phyloP scores from a whole-genome alignment of 2,797 vertebrate species.

The Clarias laeviceps region DNA sequence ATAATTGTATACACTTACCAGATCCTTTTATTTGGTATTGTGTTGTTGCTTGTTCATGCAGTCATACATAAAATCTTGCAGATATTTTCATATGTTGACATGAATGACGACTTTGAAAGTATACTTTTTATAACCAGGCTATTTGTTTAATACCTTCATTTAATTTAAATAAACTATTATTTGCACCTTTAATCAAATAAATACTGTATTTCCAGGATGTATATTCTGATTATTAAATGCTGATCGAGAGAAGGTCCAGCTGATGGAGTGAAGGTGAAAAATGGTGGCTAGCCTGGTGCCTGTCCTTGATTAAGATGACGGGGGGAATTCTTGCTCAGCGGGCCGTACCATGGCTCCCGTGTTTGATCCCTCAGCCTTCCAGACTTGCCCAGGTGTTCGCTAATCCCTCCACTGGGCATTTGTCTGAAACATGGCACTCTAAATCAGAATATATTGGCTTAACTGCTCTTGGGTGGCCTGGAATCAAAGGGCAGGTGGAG shows the following conservation, averaged over 20 bases:
- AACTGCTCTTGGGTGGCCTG: conserved; percentile 25
- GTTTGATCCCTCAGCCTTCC: conserved; percentile 65
- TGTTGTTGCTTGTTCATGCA: background rate
- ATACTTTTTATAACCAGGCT: background rate
- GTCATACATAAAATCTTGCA: background rate
- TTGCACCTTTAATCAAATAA: background rate
- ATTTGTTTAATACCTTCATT: background rate
- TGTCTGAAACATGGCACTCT: conserved; percentile 31
- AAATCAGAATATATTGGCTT: conserved; percentile 31
- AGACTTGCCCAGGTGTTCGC: conserved; percentile 36
- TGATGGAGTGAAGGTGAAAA: background rate
- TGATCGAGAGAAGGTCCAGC: background rate
- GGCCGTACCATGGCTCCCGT: conserved; percentile 41
- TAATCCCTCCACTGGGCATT: conserved; percentile 36
- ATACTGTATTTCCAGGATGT: background rate
- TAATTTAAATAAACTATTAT: background rate
- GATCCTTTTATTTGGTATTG: background rate
- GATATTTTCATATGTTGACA: background rate
- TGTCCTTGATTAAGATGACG: conserved; percentile 73
- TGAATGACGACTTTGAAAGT: background rate
- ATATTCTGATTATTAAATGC: background rate
- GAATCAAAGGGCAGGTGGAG: background rate
- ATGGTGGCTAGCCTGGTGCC: conserved; percentile 61
- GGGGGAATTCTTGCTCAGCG: conserved; percentile 71
- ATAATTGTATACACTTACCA: background rate